A percentile compares a stretch with the other conserved stretches of the same genome.
Evolutionary conservation across 2,113 vertebrate genomes (phyloP).

Genomic region (Brachypodius melanocephalos): DNA sequence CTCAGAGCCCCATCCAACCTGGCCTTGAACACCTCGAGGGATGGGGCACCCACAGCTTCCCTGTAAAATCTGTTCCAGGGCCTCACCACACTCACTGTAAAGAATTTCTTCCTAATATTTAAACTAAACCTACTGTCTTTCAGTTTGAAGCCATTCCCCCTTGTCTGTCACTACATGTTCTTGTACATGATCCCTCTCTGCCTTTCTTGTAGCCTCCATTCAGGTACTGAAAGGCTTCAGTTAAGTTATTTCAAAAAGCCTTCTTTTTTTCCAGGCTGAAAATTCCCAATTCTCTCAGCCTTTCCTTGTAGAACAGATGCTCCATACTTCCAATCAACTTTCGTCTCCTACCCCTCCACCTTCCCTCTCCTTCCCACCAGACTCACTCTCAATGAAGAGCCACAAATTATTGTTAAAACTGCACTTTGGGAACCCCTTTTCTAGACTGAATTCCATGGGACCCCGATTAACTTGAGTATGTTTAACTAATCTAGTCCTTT

Average conservation of each 20-base stretch:
- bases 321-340: not conserved
- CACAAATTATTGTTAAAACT: not conserved
- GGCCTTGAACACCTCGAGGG: not conserved
- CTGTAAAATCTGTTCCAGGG: not conserved
- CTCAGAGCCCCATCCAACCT: not conserved
- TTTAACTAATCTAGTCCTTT: not conserved
- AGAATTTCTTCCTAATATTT: not conserved
- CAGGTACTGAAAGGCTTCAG: not conserved
- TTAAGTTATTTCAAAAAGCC: not conserved
- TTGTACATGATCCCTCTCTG: not conserved
- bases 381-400: not conserved
- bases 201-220: not conserved
- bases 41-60: not conserved
- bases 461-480: not conserved
- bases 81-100: accelerated
- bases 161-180: not conserved
- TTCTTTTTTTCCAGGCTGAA: not conserved
- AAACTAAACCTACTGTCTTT: not conserved
- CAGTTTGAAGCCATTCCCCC: not conserved
- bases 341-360: accelerated
- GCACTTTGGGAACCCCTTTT: not conserved
- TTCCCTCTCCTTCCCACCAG: not conserved
- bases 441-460: not conserved
- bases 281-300: not conserved
- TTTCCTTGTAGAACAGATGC: not conserved